phyloP scores from a whole-genome alignment of 2,888 invertebrate species.

The Papilio protenor region DNA sequence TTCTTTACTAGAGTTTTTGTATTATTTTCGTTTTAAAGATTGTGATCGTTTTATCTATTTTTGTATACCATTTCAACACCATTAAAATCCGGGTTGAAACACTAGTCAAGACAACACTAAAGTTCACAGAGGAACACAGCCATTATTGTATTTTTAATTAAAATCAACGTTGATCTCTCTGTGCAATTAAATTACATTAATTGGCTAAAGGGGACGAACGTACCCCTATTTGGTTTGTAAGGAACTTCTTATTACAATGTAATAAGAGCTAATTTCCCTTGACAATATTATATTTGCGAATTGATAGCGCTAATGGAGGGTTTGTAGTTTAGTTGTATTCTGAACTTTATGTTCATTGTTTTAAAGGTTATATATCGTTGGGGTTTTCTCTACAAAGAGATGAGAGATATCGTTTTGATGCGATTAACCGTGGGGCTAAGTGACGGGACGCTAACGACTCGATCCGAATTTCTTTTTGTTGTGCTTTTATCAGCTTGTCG shows the following conservation, averaged over 20 bases:
- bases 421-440: constrained; percentile 77
- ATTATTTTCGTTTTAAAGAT: not conserved
- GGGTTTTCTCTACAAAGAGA: constrained; percentile 66
- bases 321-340: not conserved
- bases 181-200: constrained; percentile 82
- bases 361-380: constrained; percentile 24
- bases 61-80: not conserved
- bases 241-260: constrained; percentile 49
- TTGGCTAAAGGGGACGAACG: constrained; percentile 70
- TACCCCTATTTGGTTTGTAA: constrained; percentile 47
- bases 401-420: constrained; percentile 75
- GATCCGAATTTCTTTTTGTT: constrained; percentile 61
- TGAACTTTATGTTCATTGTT: constrained; percentile 24
- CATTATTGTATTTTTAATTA: constrained; percentile 70
- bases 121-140: constrained; percentile 62
- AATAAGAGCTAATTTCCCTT: constrained; percentile 57
- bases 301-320: constrained; percentile 52
- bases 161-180: constrained; percentile 76
- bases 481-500: constrained; percentile 52
- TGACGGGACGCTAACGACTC: constrained; percentile 79
- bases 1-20: not conserved
- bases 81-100: not conserved
- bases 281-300: constrained; percentile 69
- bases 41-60: not conserved
- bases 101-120: constrained; percentile 44